Base-by-base conservation (phyloP, 2,113 vertebrate species). In the Apteryx owenii region DNA sequence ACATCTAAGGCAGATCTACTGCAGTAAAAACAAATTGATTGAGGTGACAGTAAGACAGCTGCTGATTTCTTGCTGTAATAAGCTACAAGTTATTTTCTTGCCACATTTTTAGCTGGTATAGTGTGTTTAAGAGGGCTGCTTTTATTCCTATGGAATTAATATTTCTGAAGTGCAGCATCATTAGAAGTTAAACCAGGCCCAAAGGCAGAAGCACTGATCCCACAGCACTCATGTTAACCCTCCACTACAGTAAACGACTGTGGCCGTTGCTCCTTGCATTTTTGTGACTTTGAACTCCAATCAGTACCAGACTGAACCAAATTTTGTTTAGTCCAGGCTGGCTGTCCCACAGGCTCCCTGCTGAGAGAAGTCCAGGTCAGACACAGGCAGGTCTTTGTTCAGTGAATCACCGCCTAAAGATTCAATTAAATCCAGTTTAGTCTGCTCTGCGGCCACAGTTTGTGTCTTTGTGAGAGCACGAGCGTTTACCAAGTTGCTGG, bases 311-410 rank as follows among this genome's bases (percentile, higher is more conserved):
- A 90, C 84, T 81, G 92, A 72, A 16, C 54, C 77, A 84, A 93
- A 89, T 10, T 62, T 93, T 95, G 91, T 96, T 97, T 82, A 89
- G 97, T 90, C 93, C 89, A 0, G 29, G 9, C 60, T 81, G 89
- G 76, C 14, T 51, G 95, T 97, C 93, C 79, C 7, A 4, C 90
- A 87, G 90, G 77, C 81, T 97, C 93, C 93, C 90, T 21, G 44
- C 97, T 75, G 85, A 89, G 97, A 85, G 93, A 96, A 92, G 90
- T 95, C 83, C 28, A 76, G 95, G 91, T 92, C 97, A 97, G 97
- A 95, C 96, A 95, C 97, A 96, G 90, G 51, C 95, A 58, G 95
- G 84, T 73, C 97, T 98, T 97, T 98, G 96, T 98, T 97, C 87
- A 76, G 90, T 93, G 90, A 98, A 94, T 96, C 61, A 56, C 48